These are phyloP conservation scores for Dicrostonyx torquatus DNA, from an alignment of 2,797 vertebrate species.

Conservation along the genomic window DNA sequence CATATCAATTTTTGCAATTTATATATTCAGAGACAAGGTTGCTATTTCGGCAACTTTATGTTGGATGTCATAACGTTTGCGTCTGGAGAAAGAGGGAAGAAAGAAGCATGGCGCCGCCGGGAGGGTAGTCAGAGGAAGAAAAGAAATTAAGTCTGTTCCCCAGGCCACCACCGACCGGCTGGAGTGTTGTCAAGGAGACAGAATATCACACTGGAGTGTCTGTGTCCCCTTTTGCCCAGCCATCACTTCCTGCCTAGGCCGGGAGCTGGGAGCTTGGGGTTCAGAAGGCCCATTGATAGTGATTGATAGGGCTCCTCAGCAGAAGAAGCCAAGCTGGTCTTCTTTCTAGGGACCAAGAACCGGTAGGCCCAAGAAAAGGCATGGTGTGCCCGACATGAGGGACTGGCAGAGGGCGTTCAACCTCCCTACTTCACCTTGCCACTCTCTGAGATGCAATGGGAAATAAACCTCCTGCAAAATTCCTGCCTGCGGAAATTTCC, in stretches of 20 bases:
- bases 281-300: conserved; percentile 13
- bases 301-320: neutral
- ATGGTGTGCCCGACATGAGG: neutral
- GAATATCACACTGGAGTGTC: conserved; percentile 46
- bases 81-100: conserved; percentile 67
- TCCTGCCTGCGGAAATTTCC: conserved; percentile 38
- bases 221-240: conserved; percentile 46
- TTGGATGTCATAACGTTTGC: conserved; percentile 87
- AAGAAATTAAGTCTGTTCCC: conserved; percentile 69
- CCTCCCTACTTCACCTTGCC: neutral
- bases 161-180: conserved; percentile 44
- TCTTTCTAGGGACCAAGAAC: neutral
- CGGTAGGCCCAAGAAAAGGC: neutral
- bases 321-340: neutral
- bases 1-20: conserved; percentile 95
- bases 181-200: conserved; percentile 76
- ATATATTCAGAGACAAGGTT: conserved; percentile 97
- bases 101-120: neutral
- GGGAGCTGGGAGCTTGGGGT: conserved; percentile 28
- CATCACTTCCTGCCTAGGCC: conserved; percentile 72
- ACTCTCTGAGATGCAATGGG: conserved; percentile 17
- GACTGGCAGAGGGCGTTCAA: neutral
- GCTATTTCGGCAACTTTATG: conserved; percentile 92
- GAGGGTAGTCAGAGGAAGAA: conserved; percentile 78
- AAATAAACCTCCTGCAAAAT: conserved; percentile 33